These are phyloP conservation scores for Furcifer pardalis DNA, from an alignment of 2,797 vertebrate genomes.

Conservation along the genomic window DNA sequence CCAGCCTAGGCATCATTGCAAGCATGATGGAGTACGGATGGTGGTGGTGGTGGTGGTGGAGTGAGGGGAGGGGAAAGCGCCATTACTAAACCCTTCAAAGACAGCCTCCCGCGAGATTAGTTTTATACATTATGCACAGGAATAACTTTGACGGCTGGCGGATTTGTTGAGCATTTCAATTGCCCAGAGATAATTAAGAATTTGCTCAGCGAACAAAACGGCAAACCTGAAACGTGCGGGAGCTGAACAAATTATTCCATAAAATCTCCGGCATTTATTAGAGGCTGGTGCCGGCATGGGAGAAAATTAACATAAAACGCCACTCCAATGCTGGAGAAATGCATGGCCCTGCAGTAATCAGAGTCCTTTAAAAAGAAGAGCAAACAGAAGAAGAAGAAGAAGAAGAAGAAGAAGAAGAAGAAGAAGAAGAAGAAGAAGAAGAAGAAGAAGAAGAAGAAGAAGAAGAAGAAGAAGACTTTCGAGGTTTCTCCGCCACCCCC, in stretches of 20 bases:
- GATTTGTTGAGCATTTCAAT: conserved; percentile 67
- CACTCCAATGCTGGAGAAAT: conserved; percentile 14
- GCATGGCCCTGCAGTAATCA: not conserved
- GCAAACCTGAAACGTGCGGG: conserved; percentile 65
- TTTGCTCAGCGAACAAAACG: conserved; percentile 73
- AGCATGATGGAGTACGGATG: not conserved
- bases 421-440: too few species aligned
- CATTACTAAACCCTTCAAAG: conserved; percentile 62
- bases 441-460: too few species aligned
- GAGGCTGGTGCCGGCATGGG: conserved; percentile 44
- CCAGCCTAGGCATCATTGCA: conserved; percentile 35
- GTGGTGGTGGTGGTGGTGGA: too few species aligned
- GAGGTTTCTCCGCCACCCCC: too few species aligned
- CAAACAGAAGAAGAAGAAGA: too few species aligned
- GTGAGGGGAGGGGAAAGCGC: not conserved
- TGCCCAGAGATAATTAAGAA: conserved; percentile 69
- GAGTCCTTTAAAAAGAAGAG: too few species aligned
- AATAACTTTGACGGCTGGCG: conserved; percentile 58
- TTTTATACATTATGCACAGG: conserved; percentile 61
- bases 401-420: too few species aligned
- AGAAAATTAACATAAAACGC: conserved; percentile 59
- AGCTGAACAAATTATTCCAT: conserved; percentile 67
- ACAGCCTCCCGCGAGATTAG: conserved; percentile 58
- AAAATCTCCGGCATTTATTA: conserved; percentile 64
- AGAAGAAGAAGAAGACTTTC: too few species aligned